These are phyloP conservation scores for Thysanoteuthis rhombus DNA, from an alignment of 2,888 invertebrate species.

Conservation along the genomic window DNA sequence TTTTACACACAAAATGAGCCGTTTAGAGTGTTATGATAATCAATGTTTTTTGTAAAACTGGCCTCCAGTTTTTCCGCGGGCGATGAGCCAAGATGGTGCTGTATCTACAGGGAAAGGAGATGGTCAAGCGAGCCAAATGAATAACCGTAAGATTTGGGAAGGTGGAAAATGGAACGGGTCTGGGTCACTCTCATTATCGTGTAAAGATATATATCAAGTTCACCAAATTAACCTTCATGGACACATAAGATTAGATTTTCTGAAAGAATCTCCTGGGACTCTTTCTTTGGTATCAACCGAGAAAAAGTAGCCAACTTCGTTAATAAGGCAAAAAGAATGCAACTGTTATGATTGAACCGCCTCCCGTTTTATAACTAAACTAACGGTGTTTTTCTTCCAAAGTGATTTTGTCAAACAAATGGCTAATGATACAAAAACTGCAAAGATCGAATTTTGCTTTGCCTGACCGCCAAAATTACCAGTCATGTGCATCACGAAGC, in stretches of 20 bases:
- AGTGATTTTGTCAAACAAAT: neutral
- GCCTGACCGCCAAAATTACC: neutral
- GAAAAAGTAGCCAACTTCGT: slow-evolving; percentile 12
- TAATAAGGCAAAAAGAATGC: neutral
- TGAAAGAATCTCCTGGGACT: neutral
- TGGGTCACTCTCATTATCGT: neutral
- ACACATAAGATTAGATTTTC: neutral
- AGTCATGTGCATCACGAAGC: neutral
- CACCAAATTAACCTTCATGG: neutral
- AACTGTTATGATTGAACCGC: neutral
- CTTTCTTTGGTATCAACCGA: neutral
- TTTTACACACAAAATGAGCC: too few relatives aligned
- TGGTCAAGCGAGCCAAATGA: neutral
- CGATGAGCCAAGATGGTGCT: neutral
- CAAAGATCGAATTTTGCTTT: neutral
- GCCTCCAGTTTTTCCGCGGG: neutral
- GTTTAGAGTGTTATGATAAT: too few relatives aligned
- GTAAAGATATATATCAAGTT: neutral
- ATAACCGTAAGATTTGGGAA: neutral
- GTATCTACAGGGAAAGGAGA: neutral
- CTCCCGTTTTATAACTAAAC: neutral
- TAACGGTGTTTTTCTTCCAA: neutral
- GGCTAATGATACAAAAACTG: neutral
- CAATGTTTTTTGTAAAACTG: too few relatives aligned
- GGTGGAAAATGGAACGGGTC: neutral